phyloP scores from a whole-genome alignment of 2,888 invertebrate genomes.

The Scotopteryx bipunctaria region DNA sequence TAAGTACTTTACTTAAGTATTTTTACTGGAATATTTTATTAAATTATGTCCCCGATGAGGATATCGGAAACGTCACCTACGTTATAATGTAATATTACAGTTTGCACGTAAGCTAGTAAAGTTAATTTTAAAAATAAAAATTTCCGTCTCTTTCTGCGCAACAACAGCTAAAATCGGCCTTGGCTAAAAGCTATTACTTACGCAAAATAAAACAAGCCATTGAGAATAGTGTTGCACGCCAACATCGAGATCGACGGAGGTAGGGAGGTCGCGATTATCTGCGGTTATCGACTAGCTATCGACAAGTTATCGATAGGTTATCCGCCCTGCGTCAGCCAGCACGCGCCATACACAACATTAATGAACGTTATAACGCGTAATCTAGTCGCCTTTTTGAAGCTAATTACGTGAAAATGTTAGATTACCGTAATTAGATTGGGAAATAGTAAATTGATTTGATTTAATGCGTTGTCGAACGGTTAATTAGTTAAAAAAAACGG shows the following conservation, averaged over 20 bases:
- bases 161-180: no score
- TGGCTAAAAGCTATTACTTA: no score
- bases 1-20: no score
- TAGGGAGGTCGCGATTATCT: constrained; percentile 21
- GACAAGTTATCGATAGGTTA: constrained; percentile 41
- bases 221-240: constrained; percentile 9
- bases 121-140: no score
- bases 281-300: constrained; percentile 30
- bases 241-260: constrained; percentile 5
- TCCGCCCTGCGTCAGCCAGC: constrained; percentile 45
- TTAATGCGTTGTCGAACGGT: constrained; percentile 1
- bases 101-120: no score
- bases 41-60: no score
- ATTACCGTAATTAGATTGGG: constrained; percentile 20
- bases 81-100: no score
- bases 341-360: constrained; percentile 45
- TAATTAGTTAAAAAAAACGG: background rate
- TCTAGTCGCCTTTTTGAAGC: constrained; percentile 26
- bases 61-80: no score
- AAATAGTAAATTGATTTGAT: constrained; percentile 16
- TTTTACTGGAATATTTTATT: no score
- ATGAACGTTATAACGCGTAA: constrained; percentile 5
- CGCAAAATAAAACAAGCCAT: background rate
- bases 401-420: constrained; percentile 37
- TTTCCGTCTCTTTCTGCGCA: no score